Evolutionary conservation across 2,888 invertebrate species (phyloP).

Genomic region (Hofmannophila pseudospretella): DNA sequence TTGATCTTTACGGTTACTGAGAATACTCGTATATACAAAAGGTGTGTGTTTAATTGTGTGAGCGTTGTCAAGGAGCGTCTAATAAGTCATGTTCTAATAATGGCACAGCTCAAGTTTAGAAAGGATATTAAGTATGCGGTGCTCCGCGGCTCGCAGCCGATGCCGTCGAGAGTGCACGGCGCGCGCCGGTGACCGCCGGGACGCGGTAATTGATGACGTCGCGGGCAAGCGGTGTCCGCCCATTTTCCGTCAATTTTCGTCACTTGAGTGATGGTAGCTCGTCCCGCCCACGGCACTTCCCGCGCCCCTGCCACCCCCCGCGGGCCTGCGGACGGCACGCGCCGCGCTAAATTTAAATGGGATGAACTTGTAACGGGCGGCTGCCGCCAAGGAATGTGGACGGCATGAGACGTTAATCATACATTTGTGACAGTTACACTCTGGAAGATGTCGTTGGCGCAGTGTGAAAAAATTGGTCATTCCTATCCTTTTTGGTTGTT

Average conservation of each 20-base stretch:
- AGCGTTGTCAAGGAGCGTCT: conserved; percentile 20
- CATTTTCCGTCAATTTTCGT: conserved; percentile 79
- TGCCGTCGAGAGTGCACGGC: conserved; percentile 41
- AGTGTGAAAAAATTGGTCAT: conserved; percentile 41
- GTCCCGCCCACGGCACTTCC: conserved; percentile 58
- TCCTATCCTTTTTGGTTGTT: conserved; percentile 28
- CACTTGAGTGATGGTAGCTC: conserved; percentile 75
- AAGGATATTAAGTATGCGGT: conserved; percentile 62
- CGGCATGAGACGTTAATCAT: conserved; percentile 70
- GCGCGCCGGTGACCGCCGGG: conserved; percentile 66
- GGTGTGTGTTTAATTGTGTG: too few species aligned
- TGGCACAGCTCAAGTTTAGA: conserved; percentile 35
- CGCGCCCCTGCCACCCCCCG: conserved; percentile 22
- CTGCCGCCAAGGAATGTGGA: conserved; percentile 61
- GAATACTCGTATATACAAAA: too few species aligned
- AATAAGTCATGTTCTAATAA: conserved; percentile 44
- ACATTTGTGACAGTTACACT: conserved; percentile 70
- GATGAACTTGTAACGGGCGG: conserved; percentile 74
- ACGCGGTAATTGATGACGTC: conserved; percentile 75
- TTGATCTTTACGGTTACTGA: neutral
- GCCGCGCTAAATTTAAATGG: conserved; percentile 76
- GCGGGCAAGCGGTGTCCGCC: conserved; percentile 75
- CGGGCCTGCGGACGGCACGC: conserved; percentile 60
- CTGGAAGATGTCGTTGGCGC: conserved; percentile 44
- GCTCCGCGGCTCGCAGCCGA: conserved; percentile 44